These are phyloP conservation scores for Ageneiosus marmoratus DNA, from an alignment of 2,113 vertebrate genomes.

Conservation along the genomic window DNA sequence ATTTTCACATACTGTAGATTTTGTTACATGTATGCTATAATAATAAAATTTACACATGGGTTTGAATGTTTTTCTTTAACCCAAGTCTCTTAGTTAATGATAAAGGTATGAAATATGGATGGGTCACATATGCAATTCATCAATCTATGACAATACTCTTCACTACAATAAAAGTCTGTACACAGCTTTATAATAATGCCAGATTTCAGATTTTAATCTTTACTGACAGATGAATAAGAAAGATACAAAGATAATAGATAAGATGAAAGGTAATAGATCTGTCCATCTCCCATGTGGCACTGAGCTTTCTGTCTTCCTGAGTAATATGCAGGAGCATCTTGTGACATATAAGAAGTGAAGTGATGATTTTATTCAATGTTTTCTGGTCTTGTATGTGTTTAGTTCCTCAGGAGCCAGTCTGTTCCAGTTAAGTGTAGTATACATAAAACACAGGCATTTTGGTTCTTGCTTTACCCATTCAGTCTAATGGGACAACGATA, in stretches of 20 bases:
- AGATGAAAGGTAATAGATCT: not conserved
- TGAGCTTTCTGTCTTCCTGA: not conserved
- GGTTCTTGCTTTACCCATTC: not conserved
- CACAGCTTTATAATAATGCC: not conserved
- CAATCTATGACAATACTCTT: too few relatives aligned
- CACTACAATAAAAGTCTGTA: not conserved
- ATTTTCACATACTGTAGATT: not conserved
- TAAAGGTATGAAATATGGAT: not conserved
- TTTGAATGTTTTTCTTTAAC: not conserved
- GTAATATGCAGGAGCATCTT: not conserved
- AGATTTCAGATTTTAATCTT: not conserved
- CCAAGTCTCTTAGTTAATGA: not conserved
- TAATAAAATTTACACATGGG: constrained; percentile 3
- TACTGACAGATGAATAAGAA: not conserved
- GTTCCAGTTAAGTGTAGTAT: not conserved
- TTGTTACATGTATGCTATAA: not conserved
- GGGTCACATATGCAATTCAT: too few relatives aligned
- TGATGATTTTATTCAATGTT: not conserved
- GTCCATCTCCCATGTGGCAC: not conserved
- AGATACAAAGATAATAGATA: not conserved
- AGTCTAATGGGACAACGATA: not conserved
- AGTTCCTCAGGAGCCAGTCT: not conserved
- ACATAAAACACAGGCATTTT: not conserved
- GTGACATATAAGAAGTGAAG: not conserved
- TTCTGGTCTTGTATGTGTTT: not conserved